Evolutionary conservation across 2,113 vertebrate species (phyloP).

Genomic region (Dasyprocta punctata): DNA sequence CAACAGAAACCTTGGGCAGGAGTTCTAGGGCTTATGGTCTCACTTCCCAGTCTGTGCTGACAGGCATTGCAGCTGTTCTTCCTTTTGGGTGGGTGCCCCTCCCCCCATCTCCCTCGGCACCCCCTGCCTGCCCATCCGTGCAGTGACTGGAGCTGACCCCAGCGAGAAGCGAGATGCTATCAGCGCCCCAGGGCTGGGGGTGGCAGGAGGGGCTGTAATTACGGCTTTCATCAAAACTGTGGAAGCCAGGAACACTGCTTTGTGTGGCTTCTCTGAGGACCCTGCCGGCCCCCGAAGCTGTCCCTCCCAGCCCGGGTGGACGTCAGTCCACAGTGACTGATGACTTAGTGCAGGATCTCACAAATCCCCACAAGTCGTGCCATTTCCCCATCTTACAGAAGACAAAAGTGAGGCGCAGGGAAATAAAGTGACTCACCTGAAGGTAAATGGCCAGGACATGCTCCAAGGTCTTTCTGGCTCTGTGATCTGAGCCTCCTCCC

Average conservation of each 20-base stretch:
- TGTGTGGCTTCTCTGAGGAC: background rate
- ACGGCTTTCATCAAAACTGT: conserved; percentile 51
- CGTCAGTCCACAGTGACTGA: background rate
- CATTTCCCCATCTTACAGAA: background rate
- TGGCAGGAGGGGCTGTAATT: conserved; percentile 59
- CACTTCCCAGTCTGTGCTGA: background rate
- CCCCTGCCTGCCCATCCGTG: conserved; percentile 6
- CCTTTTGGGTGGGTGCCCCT: background rate
- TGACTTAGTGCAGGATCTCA: background rate
- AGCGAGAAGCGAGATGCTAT: conserved; percentile 12
- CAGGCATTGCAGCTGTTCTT: background rate
- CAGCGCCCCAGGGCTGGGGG: background rate
- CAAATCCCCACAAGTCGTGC: background rate
- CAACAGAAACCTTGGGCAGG: background rate
- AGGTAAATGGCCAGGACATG: background rate
- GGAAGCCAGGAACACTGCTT: background rate
- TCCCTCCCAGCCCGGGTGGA: background rate
- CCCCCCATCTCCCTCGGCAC: background rate
- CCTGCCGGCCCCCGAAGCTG: background rate
- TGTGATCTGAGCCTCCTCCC: background rate
- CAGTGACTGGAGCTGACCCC: conserved; percentile 37
- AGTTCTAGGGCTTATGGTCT: background rate
- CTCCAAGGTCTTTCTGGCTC: background rate
- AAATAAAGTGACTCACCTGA: background rate
- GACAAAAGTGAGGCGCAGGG: background rate